Percentiles rank a stretch among this genome's conserved stretches.
phyloP scores from a whole-genome alignment of 1,140 invertebrate genomes.

The Lordiphosa collinella region DNA sequence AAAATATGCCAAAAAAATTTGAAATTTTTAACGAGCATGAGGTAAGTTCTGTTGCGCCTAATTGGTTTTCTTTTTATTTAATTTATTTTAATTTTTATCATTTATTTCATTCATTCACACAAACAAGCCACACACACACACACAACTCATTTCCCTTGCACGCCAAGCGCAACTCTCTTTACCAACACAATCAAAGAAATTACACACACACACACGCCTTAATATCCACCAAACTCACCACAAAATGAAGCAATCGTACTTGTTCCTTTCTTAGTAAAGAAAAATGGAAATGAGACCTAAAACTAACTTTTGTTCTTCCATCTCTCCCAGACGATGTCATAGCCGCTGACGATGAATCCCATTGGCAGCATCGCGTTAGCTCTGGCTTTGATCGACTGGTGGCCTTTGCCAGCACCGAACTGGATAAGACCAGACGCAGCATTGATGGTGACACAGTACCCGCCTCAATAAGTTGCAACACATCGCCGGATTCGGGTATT shows the following conservation, averaged over 20 bases:
- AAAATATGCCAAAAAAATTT: conserved; percentile 37
- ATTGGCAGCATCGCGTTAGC: conserved; percentile 91
- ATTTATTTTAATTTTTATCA: conserved; percentile 27
- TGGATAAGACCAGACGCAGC: conserved; percentile 87
- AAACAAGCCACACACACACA: conserved; percentile 14
- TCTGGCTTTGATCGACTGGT: conserved; percentile 91
- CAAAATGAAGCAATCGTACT: conserved; percentile 1
- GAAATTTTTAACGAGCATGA: conserved; percentile 69
- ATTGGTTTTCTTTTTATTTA: conserved; percentile 56
- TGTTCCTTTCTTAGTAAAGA: conserved; percentile 1
- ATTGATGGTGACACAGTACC: conserved; percentile 83
- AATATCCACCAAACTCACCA: conserved; percentile 15
- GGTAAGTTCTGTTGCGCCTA: conserved; percentile 75
- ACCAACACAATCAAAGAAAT: conserved; percentile 13
- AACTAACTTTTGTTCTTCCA: neutral
- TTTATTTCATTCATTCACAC: conserved; percentile 20
- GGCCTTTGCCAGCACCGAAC: conserved; percentile 91
- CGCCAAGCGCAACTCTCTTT: conserved; percentile 30
- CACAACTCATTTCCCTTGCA: conserved; percentile 20
- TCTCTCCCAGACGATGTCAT: conserved; percentile 74
- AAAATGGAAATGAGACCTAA: neutral
- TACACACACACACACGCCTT: conserved; percentile 12
- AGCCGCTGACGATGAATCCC: conserved; percentile 82
- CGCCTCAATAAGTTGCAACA: conserved; percentile 83
- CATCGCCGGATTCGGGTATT: conserved; percentile 87